phyloP scores from a whole-genome alignment of 2,797 vertebrate species.

The Tarsius wallacei region DNA sequence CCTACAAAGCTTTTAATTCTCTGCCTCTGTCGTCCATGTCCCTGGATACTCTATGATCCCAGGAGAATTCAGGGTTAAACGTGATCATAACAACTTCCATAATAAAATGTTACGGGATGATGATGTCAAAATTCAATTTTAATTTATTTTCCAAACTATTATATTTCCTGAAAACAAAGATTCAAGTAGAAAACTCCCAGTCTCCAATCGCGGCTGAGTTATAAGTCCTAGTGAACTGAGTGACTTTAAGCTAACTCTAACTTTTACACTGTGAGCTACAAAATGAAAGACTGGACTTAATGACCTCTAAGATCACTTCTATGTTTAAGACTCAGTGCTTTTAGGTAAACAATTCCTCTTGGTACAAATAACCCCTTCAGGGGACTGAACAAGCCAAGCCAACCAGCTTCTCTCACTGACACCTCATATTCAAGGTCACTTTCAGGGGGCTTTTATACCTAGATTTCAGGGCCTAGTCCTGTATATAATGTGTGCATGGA shows the following conservation, averaged over 20 bases:
- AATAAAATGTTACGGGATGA: neutral
- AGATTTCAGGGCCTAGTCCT: neutral
- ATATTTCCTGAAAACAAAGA: neutral
- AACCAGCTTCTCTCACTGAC: neutral
- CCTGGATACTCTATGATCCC: neutral
- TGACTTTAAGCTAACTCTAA: slow-evolving; percentile 44
- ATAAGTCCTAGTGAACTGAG: neutral
- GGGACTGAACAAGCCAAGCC: neutral
- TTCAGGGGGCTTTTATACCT: neutral
- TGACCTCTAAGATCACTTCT: neutral
- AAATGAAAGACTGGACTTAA: slow-evolving; percentile 22
- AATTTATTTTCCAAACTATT: slow-evolving; percentile 21
- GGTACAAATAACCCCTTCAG: neutral
- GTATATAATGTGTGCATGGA: neutral
- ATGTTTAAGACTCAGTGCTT: slow-evolving; percentile 18
- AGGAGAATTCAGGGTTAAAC: neutral
- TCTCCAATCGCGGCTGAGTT: neutral
- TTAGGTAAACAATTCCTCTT: neutral
- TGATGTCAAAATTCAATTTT: neutral
- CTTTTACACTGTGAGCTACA: neutral
- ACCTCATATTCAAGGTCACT: neutral
- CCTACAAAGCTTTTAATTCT: neutral
- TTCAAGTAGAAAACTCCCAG: neutral
- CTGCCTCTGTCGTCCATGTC: neutral
- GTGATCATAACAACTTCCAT: neutral